Conservation (phyloP, 2,888 invertebrate species). For the Nymphalis urticae region DNA sequence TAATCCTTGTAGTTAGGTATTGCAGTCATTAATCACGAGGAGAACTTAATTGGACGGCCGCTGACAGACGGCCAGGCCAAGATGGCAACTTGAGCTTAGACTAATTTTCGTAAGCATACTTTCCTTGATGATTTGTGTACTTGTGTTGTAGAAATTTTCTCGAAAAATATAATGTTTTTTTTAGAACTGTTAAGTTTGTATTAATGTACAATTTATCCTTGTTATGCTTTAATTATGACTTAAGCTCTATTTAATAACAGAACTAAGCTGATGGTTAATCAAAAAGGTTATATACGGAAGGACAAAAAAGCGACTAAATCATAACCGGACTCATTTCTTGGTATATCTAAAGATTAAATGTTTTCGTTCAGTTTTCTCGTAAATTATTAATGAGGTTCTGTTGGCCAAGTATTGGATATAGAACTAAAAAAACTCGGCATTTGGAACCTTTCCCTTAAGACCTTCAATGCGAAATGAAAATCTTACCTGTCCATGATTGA, state of each 20-base stretch:
- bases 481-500: slow-evolving; percentile 93
- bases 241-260: no score
- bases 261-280: no score
- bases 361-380: no score
- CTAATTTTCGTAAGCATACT: slow-evolving; percentile 26
- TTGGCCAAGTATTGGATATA: no score
- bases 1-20: slow-evolving; percentile 43
- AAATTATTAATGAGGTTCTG: no score
- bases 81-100: slow-evolving; percentile 33
- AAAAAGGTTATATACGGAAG: no score
- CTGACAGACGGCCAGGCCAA: slow-evolving; percentile 52
- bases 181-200: neutral
- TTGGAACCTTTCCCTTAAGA: no score
- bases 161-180: neutral
- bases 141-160: neutral
- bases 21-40: slow-evolving; percentile 66
- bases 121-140: slow-evolving; percentile 3
- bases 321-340: no score
- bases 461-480: neutral
- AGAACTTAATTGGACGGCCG: slow-evolving; percentile 70
- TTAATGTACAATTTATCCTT: neutral
- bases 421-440: no score
- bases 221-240: no score
- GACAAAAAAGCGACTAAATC: no score
- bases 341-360: no score